Percentiles rank a stretch among this genome's conserved stretches.
These are phyloP conservation scores for Elanus axillaris DNA, from an alignment of 2,113 vertebrate genomes.

Conservation along the genomic window DNA sequence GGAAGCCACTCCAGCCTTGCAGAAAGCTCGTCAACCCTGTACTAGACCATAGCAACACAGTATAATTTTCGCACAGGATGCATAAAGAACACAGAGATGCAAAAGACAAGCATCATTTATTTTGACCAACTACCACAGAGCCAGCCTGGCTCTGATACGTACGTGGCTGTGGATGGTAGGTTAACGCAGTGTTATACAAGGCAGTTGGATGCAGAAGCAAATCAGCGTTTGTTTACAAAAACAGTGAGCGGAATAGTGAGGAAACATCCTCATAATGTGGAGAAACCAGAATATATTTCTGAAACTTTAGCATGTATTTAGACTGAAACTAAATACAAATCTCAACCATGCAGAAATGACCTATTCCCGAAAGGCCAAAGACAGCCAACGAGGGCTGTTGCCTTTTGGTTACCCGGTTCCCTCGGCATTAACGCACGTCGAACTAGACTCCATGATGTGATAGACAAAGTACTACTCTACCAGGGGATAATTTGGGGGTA, in stretches of 20 bases:
- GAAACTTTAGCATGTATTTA: neutral
- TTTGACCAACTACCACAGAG: neutral
- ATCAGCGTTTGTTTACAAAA: neutral
- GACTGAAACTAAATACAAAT: neutral
- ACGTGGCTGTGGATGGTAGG: neutral
- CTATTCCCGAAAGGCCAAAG: neutral
- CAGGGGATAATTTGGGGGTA: neutral
- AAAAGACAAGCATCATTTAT: neutral
- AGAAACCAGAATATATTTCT: neutral
- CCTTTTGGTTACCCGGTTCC: neutral
- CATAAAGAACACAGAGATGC: neutral
- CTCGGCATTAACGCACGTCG: neutral
- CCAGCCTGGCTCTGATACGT: neutral
- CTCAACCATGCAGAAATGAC: neutral
- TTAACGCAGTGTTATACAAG: neutral
- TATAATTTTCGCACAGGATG: neutral
- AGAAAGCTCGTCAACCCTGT: neutral
- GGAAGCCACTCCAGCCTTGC: neutral
- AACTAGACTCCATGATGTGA: accelerated
- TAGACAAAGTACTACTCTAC: neutral
- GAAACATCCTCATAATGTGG: neutral
- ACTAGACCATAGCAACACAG: neutral
- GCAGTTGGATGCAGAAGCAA: neutral
- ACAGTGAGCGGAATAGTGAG: neutral
- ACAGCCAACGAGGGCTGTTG: accelerated